These are phyloP conservation scores for Crossocerus cetratus DNA, from an alignment of 2,888 invertebrate species.

Conservation along the genomic window DNA sequence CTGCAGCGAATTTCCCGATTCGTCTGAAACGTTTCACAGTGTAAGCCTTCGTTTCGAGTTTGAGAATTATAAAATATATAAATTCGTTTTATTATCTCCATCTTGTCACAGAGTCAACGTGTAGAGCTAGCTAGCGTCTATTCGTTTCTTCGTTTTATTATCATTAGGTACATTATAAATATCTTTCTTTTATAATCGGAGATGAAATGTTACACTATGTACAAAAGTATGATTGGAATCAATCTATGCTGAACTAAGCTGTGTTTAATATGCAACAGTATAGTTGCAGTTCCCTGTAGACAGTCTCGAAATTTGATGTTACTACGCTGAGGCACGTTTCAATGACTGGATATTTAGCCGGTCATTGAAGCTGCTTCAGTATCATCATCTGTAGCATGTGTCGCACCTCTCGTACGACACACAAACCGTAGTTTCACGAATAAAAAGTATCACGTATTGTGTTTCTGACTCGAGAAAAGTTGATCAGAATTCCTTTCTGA, in stretches of 20 bases:
- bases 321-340: background rate
- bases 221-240: conserved; percentile 66
- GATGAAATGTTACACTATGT: conserved; percentile 73
- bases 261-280: conserved; percentile 37
- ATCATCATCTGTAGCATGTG: conserved; percentile 38
- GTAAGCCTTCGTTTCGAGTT: conserved; percentile 26
- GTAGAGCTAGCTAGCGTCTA: conserved; percentile 54
- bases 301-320: conserved; percentile 38
- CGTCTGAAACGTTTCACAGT: conserved; percentile 46
- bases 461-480: conserved; percentile 1
- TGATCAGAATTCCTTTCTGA: conserved; percentile 10
- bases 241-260: conserved; percentile 54
- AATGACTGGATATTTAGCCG: conserved; percentile 13
- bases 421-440: conserved; percentile 37
- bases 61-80: conserved; percentile 56
- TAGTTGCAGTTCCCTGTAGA: conserved; percentile 29
- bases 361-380: conserved; percentile 35
- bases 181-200: conserved; percentile 59
- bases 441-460: conserved; percentile 31
- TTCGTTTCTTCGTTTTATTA: conserved; percentile 36
- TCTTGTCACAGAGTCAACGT: conserved; percentile 57
- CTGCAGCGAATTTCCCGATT: conserved; percentile 63
- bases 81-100: conserved; percentile 47
- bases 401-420: conserved; percentile 38
- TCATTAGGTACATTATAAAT: conserved; percentile 63